A percentile compares a stretch with the other conserved stretches of the same genome.
These are phyloP conservation scores for Microtus montanus DNA, from an alignment of 2,113 vertebrate species.

Conservation along the genomic window DNA sequence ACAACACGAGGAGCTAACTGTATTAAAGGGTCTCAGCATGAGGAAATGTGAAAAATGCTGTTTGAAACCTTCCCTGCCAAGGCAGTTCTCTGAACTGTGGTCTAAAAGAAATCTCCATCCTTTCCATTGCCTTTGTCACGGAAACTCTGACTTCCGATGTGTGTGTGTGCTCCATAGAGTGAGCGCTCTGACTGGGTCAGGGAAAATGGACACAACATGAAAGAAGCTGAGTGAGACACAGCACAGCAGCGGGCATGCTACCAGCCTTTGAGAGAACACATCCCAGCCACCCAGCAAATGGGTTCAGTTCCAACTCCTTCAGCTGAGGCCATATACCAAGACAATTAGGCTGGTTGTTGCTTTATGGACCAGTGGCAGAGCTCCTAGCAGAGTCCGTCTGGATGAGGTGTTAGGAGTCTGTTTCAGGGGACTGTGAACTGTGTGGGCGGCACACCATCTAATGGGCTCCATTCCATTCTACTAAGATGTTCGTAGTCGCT, in stretches of 20 bases:
- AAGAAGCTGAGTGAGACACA: not conserved
- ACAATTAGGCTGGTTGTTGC: no score
- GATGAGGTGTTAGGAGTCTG: not conserved
- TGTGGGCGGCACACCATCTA: not conserved
- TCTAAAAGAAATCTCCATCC: not conserved
- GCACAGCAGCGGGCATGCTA: accelerated
- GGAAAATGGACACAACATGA: not conserved
- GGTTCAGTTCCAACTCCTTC: not conserved
- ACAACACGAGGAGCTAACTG: not conserved
- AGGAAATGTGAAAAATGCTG: not conserved
- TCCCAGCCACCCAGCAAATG: not conserved
- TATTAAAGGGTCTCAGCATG: not conserved
- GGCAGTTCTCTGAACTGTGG: not conserved
- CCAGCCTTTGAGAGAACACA: not conserved
- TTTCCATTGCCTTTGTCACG: not conserved
- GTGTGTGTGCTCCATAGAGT: accelerated
- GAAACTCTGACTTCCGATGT: no score
- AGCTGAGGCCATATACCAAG: not conserved
- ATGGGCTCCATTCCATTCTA: not conserved
- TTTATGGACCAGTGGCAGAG: not conserved
- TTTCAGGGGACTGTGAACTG: not conserved
- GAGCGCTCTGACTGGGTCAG: not conserved
- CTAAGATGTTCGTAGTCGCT: not conserved
- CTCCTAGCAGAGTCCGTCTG: accelerated
- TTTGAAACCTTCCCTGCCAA: no score